Base-by-base conservation (phyloP, 2,113 vertebrate genomes). In the Anseranas semipalmata region DNA sequence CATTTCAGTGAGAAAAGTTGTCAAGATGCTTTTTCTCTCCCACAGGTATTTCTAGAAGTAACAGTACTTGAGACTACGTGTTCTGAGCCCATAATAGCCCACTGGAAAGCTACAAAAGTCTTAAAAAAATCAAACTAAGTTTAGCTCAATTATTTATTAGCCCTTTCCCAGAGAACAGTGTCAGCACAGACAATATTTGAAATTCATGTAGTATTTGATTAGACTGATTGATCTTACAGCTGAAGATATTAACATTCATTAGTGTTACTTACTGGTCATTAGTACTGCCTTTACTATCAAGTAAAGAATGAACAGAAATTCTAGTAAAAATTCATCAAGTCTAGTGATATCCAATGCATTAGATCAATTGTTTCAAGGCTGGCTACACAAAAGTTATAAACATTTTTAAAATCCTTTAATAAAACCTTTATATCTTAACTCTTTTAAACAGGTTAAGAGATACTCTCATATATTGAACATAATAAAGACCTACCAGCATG, bases 261-360 rank as follows among this genome's bases (percentile, higher is more conserved):
- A 98, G 91, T 95, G 94, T 96, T 97, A 89, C 95, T 98, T 97
- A 98, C 96, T 96, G 96, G 96, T 97, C 96, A 97, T 98, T 98
- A 98, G 96, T 98, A 95, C 96, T 98, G 97, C 93, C 92, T 98
- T 98, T 98, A 98, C 98, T 98, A 98, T 97, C 97, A 98, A 96
- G 85, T 94, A 97, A 97, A 98, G 98, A 98, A 98, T 98, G 99
- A 99, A 98, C 76, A 98, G 97, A 98, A 98, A 98, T 98, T 98
- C 95, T 97, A 98, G 98, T 98, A 98, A 98, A 98, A 99, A 98
- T 98, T 98, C 96, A 98, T 98, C 82, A 93, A 97, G 95, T 94
- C 65, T 97, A 97, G 90, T 93, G 97, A 96, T 93, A 97, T 91
- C 95, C 77, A 93, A 87, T 97, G 93, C 97, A 96, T 98, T 98